Conservation (phyloP, 1,140 invertebrate genomes). For the Cyclargus thomasi region DNA sequence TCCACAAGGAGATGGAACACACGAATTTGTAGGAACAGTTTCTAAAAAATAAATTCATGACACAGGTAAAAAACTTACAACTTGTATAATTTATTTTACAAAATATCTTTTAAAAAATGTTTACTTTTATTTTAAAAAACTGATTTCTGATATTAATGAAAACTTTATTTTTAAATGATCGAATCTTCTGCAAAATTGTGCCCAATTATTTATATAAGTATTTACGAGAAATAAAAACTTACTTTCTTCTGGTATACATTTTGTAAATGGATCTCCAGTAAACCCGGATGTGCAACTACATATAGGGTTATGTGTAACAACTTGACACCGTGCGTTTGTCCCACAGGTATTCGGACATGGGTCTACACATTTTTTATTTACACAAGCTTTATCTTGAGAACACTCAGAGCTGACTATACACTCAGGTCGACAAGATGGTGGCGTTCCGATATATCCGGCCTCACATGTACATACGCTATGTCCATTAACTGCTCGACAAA, state of each 20-base stretch:
- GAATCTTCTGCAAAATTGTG: no score
- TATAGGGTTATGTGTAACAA: conserved; percentile 89
- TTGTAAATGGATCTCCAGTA: conserved; percentile 86
- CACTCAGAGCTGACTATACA: conserved; percentile 90
- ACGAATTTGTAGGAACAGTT: conserved; percentile 62
- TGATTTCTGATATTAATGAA: no score
- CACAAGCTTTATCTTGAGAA: conserved; percentile 86
- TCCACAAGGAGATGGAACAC: conserved; percentile 86
- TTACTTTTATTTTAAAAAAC: conserved; percentile 66
- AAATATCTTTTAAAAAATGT: conserved; percentile 30
- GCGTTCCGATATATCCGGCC: conserved; percentile 83
- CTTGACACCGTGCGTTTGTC: conserved; percentile 86
- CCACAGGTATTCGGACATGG: conserved; percentile 89
- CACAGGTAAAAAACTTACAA: neutral
- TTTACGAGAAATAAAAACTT: conserved; percentile 59
- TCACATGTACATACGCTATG: conserved; percentile 90
- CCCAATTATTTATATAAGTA: no score
- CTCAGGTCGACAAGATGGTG: conserved; percentile 87
- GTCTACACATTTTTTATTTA: conserved; percentile 87
- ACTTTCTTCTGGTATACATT: conserved; percentile 79
- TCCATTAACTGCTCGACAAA: conserved; percentile 82
- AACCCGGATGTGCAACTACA: conserved; percentile 84
- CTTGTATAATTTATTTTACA: neutral
- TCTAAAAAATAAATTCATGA: conserved; percentile 42
- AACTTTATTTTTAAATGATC: no score